Percentiles rank a stretch among this genome's conserved stretches.
Conservation (phyloP, 1,140 invertebrate genomes). For the Lethocerus indicus region DNA sequence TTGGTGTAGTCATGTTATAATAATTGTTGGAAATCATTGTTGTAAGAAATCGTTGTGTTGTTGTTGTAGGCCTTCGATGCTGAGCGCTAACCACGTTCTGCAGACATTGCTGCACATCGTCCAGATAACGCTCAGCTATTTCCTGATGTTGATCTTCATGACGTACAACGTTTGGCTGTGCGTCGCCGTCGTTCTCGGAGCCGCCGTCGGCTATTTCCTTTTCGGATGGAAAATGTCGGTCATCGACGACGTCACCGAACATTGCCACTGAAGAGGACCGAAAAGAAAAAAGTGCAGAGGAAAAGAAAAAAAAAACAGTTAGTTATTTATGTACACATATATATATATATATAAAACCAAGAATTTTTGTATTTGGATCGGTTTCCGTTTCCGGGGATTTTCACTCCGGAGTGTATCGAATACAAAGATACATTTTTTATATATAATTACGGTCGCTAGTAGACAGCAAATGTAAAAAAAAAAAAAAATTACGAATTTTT, state of each 20-base stretch:
- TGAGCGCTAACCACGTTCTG: slow-evolving; percentile 57
- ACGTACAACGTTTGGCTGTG: slow-evolving; percentile 94
- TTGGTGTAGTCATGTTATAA: background rate
- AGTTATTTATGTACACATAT: no score
- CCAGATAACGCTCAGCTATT: slow-evolving; percentile 79
- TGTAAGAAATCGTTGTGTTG: slow-evolving; percentile 15
- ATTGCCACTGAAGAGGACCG: slow-evolving; percentile 89
- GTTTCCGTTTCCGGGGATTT: no score
- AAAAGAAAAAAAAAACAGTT: no score
- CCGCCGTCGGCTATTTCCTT: slow-evolving; percentile 78
- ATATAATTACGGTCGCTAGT: no score
- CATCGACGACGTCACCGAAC: slow-evolving; percentile 84
- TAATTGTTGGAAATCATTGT: background rate
- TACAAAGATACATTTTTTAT: no score
- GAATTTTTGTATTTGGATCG: no score
- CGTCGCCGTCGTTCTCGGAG: slow-evolving; percentile 72
- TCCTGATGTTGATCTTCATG: slow-evolving; percentile 97
- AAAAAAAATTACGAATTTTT: no score
- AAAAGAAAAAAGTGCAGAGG: no score
- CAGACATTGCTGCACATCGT: slow-evolving; percentile 81
- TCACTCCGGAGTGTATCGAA: no score
- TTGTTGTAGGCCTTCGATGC: slow-evolving; percentile 52
- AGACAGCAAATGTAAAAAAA: no score
- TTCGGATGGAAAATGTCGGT: slow-evolving; percentile 86
- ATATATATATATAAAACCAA: no score